Evolutionary conservation across 2,113 vertebrate genomes (phyloP).

Genomic region (Ceyx margarethae): DNA sequence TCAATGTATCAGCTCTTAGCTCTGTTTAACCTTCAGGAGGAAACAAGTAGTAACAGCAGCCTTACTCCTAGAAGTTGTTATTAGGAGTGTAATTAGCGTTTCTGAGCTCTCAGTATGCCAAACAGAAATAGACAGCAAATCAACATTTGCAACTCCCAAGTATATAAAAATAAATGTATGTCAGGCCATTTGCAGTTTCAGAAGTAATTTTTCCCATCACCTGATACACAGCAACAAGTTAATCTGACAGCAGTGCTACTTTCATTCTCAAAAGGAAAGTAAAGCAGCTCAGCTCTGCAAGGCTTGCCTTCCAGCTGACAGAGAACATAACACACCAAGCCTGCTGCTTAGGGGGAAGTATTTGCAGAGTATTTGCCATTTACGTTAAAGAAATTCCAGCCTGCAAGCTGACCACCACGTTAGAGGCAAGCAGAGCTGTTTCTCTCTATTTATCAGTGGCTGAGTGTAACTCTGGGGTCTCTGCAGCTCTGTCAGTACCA

Average conservation of each 20-base stretch:
- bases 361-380: neutral
- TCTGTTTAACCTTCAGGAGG: constrained; percentile 4
- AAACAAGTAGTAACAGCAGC: neutral
- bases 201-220: constrained; percentile 19
- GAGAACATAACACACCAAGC: neutral
- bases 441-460: neutral
- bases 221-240: constrained; percentile 19
- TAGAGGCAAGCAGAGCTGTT: neutral
- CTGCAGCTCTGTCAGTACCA: neutral
- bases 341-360: neutral
- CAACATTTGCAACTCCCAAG: neutral
- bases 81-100: neutral
- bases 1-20: neutral
- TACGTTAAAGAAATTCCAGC: neutral
- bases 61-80: neutral
- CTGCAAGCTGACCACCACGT: neutral
- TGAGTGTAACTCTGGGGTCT: neutral
- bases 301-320: constrained; percentile 7
- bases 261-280: constrained; percentile 65
- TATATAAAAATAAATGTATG: neutral
- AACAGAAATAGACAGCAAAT: neutral
- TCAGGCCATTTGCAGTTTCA: neutral
- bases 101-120: neutral
- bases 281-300: constrained; percentile 40
- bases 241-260: constrained; percentile 37